A percentile compares a stretch with the other conserved stretches of the same genome.
Evolutionary conservation across 2,113 vertebrate genomes (phyloP).

Genomic region (Scopus umbretta): DNA sequence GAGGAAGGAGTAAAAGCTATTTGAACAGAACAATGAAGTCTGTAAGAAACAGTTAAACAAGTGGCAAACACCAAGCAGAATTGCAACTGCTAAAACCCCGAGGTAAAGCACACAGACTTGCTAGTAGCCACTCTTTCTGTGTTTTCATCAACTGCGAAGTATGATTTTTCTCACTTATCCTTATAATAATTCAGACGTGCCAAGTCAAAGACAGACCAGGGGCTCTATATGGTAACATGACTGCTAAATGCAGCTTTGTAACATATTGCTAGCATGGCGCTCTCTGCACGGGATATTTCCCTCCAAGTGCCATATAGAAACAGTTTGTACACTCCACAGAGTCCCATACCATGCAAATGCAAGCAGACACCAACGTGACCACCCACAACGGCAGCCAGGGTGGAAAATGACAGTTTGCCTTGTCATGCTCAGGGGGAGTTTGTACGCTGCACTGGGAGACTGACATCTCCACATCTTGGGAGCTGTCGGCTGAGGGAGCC

Average conservation of each 20-base stretch:
- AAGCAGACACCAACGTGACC: neutral
- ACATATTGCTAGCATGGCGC: neutral
- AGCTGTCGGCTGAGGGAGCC: rapidly evolving
- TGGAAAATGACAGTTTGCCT: neutral
- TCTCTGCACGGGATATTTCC: neutral
- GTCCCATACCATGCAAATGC: rapidly evolving
- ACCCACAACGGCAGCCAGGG: neutral
- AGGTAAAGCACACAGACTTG: neutral
- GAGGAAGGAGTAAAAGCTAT: neutral
- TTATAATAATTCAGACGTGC: neutral
- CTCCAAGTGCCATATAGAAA: neutral
- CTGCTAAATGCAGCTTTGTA: neutral
- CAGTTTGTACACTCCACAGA: neutral
- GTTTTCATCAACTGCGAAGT: neutral
- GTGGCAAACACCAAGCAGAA: neutral
- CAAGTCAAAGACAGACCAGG: neutral
- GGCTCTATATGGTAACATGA: neutral
- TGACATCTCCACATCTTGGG: neutral
- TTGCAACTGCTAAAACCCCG: neutral
- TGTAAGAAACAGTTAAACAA: neutral
- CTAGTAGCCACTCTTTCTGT: neutral
- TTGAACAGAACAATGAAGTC: neutral
- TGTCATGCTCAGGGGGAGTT: neutral
- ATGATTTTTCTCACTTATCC: neutral
- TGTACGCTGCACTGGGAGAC: neutral